These are phyloP conservation scores for Malacoctenus gilli DNA, from an alignment of 2,797 vertebrate species.

Conservation along the genomic window DNA sequence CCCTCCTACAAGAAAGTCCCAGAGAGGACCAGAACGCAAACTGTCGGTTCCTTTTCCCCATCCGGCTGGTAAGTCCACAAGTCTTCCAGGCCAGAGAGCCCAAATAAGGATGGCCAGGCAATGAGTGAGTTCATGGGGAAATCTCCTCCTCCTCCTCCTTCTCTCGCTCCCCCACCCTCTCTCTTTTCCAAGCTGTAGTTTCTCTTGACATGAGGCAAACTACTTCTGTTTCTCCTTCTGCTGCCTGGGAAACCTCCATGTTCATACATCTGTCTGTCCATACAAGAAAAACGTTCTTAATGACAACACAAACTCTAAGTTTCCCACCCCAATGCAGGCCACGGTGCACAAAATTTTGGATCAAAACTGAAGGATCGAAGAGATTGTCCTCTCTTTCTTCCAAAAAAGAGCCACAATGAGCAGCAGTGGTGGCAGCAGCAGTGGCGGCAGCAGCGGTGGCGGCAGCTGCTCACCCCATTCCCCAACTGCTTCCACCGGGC, in stretches of 20 bases:
- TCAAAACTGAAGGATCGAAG: slow-evolving; percentile 27
- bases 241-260: slow-evolving; percentile 22
- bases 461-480: slow-evolving; percentile 26
- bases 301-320: slow-evolving; percentile 12
- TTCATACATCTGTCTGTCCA: slow-evolving; percentile 32
- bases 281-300: slow-evolving; percentile 9
- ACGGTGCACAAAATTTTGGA: slow-evolving; percentile 68
- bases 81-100: slow-evolving; percentile 52
- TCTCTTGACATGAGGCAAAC: background rate
- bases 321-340: slow-evolving; percentile 57
- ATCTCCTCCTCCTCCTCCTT: slow-evolving; percentile 38
- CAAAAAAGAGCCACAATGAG: slow-evolving; percentile 44
- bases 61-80: slow-evolving; percentile 47
- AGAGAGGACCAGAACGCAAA: slow-evolving; percentile 41
- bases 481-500: slow-evolving; percentile 17
- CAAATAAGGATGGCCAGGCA: slow-evolving; percentile 32
- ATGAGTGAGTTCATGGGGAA: slow-evolving; percentile 54
- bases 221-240: slow-evolving; percentile 14
- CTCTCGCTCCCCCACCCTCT: slow-evolving; percentile 41
- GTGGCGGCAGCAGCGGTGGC: too few species aligned
- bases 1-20: slow-evolving; percentile 69
- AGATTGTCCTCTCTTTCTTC: slow-evolving; percentile 30
- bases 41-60: slow-evolving; percentile 39
- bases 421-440: slow-evolving; percentile 28
- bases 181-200: slow-evolving; percentile 34